Percentiles rank a stretch among this genome's conserved stretches.
Evolutionary conservation across 2,113 vertebrate genomes (phyloP).

Genomic region (Cyanoramphus novaezelandiae): DNA sequence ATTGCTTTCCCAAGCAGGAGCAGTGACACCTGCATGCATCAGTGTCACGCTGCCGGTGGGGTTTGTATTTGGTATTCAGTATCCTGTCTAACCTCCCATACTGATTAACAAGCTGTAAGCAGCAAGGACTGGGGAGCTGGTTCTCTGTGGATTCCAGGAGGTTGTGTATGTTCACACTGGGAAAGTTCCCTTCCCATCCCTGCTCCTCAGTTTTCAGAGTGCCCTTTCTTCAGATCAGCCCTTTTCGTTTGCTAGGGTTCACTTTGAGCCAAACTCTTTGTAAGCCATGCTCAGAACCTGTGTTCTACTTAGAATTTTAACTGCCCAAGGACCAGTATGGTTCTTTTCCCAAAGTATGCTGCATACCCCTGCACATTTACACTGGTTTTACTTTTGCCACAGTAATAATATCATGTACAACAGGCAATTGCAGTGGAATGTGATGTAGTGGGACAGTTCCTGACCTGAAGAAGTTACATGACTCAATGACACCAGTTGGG

Average conservation of each 20-base stretch:
- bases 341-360: not conserved
- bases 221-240: not conserved
- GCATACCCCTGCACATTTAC: not conserved
- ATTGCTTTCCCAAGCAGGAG: not conserved
- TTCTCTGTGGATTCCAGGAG: not conserved
- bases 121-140: not conserved
- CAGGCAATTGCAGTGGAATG: not conserved
- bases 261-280: not conserved
- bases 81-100: not conserved
- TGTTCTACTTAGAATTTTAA: not conserved
- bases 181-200: not conserved
- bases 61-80: not conserved
- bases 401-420: not conserved
- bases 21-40: accelerated
- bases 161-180: accelerated
- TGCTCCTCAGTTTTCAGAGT: not conserved
- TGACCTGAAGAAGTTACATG: not conserved
- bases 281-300: not conserved
- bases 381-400: not conserved
- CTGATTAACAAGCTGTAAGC: not conserved
- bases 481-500: not conserved
- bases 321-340: not conserved
- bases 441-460: not conserved
- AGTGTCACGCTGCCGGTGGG: not conserved
- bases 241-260: not conserved